A percentile compares a stretch with the other conserved stretches of the same genome.
These are phyloP conservation scores for Oryzias curvinotus DNA, from an alignment of 2,113 vertebrate genomes.

Conservation along the genomic window DNA sequence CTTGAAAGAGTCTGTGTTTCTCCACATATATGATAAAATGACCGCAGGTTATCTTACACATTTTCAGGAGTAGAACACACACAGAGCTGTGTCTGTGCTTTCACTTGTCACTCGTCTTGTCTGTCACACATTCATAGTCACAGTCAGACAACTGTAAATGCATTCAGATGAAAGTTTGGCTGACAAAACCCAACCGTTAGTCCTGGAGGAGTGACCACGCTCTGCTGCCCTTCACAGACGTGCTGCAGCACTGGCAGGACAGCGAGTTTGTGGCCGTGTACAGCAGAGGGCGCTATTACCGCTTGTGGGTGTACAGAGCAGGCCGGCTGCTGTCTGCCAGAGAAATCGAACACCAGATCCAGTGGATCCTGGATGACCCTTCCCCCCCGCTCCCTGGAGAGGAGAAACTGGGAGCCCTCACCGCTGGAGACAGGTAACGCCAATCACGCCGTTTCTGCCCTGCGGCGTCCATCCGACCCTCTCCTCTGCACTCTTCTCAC, in stretches of 20 bases:
- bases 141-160: no score
- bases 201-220: not conserved
- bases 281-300: slow-evolving; percentile 87
- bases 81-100: no score
- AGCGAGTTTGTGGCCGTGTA: slow-evolving; percentile 85
- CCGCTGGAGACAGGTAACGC: slow-evolving; percentile 83
- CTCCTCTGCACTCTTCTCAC: no score
- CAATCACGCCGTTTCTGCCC: not conserved
- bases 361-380: slow-evolving; percentile 83
- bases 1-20: no score
- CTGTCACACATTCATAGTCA: no score
- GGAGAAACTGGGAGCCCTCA: slow-evolving; percentile 83
- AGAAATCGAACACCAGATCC: slow-evolving; percentile 86
- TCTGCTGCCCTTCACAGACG: slow-evolving; percentile 69
- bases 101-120: no score
- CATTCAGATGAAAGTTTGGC: no score
- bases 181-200: no score
- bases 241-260: slow-evolving; percentile 81
- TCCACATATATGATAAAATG: no score
- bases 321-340: slow-evolving; percentile 81
- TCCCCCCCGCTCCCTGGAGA: slow-evolving; percentile 78
- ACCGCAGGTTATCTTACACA: no score
- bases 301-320: slow-evolving; percentile 79
- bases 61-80: no score
- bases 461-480: no score